Conservation (phyloP, 2,888 invertebrate genomes). For the Latrodectus elegans region DNA sequence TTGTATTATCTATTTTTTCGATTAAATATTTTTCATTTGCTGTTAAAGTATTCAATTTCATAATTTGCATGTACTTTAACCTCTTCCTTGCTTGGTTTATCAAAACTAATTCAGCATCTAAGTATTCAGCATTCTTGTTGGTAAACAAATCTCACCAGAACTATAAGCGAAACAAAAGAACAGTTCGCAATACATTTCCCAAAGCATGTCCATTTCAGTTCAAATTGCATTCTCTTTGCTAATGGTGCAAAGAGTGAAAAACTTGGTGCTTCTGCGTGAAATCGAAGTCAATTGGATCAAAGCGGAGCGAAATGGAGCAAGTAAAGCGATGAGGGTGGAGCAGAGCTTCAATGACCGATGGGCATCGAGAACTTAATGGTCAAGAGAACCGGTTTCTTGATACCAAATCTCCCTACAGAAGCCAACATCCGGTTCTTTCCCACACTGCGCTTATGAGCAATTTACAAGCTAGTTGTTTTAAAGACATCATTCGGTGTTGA, state of each 20-base stretch:
- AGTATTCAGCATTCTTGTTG: too few relatives aligned
- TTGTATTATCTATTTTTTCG: too few relatives aligned
- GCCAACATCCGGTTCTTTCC: slow-evolving; percentile 63
- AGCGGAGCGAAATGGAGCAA: slow-evolving; percentile 53
- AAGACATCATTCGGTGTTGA: slow-evolving; percentile 62
- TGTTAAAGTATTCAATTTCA: too few relatives aligned
- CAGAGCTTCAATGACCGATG: slow-evolving; percentile 24
- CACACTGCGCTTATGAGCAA: slow-evolving; percentile 57
- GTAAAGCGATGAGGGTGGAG: slow-evolving; percentile 61
- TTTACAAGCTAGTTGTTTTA: slow-evolving; percentile 54
- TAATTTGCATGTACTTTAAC: too few relatives aligned
- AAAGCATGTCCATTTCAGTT: too few relatives aligned
- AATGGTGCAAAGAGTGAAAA: neutral
- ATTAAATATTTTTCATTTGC: too few relatives aligned
- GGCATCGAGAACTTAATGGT: slow-evolving; percentile 24
- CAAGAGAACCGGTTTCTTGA: slow-evolving; percentile 45
- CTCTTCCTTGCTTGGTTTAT: too few relatives aligned
- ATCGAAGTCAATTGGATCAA: slow-evolving; percentile 43
- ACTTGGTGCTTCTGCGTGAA: neutral
- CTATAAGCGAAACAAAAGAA: too few relatives aligned
- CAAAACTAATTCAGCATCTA: too few relatives aligned
- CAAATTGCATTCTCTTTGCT: too few relatives aligned
- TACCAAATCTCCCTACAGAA: slow-evolving; percentile 25
- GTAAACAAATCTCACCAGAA: too few relatives aligned
- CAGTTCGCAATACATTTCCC: too few relatives aligned